phyloP scores from a whole-genome alignment of 2,113 vertebrate species.

The Corythaeola cristata region DNA sequence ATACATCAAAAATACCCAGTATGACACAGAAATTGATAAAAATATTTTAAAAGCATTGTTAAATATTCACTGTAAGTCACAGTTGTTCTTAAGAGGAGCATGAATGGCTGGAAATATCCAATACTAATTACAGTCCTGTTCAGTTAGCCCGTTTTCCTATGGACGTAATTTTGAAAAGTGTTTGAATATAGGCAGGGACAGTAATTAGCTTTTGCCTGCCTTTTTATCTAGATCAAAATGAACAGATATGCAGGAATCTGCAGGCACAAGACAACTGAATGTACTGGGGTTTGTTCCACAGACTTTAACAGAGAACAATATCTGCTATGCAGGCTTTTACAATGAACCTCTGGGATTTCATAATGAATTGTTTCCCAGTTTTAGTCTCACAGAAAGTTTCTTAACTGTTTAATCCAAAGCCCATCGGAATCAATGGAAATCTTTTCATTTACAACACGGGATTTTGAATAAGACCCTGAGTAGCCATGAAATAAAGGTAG shows the following conservation, averaged over 20 bases:
- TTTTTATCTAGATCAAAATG: background rate
- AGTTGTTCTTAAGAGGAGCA: background rate
- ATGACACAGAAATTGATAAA: background rate
- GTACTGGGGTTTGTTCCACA: background rate
- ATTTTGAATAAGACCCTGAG: background rate
- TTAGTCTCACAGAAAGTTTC: background rate
- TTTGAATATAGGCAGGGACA: background rate
- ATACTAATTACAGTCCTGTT: background rate
- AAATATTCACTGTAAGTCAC: background rate
- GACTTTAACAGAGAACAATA: background rate
- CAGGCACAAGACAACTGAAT: background rate
- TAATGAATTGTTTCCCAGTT: constrained; percentile 31
- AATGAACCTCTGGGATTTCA: background rate
- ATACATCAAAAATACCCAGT: background rate
- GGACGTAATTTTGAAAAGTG: background rate
- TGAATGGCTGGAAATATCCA: background rate
- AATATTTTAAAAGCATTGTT: background rate
- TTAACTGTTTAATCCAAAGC: background rate
- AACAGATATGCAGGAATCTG: background rate
- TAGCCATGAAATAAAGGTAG: background rate
- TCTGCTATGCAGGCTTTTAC: background rate
- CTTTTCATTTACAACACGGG: background rate
- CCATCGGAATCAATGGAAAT: background rate
- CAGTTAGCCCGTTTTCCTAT: background rate
- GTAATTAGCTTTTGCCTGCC: background rate